Base-by-base conservation (phyloP, 2,888 invertebrate genomes). In the Chymomyza amoena region DNA sequence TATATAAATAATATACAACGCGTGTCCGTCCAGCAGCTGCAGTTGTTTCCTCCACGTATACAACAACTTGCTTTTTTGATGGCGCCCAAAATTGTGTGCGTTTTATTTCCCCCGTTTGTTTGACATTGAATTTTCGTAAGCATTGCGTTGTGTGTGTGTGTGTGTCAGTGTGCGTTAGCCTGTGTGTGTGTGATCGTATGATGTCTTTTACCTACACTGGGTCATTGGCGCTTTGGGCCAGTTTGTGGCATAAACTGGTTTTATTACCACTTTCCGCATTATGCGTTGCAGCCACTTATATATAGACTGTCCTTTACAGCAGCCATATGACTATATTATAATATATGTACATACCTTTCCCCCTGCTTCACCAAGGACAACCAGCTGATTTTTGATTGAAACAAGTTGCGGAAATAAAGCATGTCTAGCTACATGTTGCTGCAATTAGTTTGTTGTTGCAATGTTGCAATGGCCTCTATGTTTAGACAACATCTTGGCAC, bases 101-200 rank as follows among this genome's bases (percentile, higher is more conserved):
- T 54, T 25, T 16, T 18, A 15, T 7, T 13, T 4, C 20, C 13
- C n/a, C 5, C 25, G 36, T 65, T 20, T 68, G 68, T 59, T 54
- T 87, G 88, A 73, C 88, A 83, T 87, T 83, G 86, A 82, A 75
- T 72, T 61, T 25, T 80, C 60, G 2, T 13, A 20, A 25, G 32
- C 10, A 65, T 39, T 68, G 61, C 61, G 59, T 61, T 15, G 13
- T 28, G 52, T 13, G 15, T 71, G 72, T 60, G 56, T 61, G 64
- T 52, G 54, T 18, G 54, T 0, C 15, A 16, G 52, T 15, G 15
- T 71, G 72, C 60, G 56, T 63, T 60, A 15, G 54, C n/a, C n/a
- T n/a, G n/a, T 54, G 18, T 20, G 4, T 54, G 16, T 7, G 54
- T 54, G n/a, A 54, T 54, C 54, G 54, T 54, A 54, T 10, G 54